Evolutionary conservation across 53 echinoderm and acorn worm species (phyloP), one percentile per base, ranked within the genome.

Genomic region (Hippasteria phrygiana): DNA sequence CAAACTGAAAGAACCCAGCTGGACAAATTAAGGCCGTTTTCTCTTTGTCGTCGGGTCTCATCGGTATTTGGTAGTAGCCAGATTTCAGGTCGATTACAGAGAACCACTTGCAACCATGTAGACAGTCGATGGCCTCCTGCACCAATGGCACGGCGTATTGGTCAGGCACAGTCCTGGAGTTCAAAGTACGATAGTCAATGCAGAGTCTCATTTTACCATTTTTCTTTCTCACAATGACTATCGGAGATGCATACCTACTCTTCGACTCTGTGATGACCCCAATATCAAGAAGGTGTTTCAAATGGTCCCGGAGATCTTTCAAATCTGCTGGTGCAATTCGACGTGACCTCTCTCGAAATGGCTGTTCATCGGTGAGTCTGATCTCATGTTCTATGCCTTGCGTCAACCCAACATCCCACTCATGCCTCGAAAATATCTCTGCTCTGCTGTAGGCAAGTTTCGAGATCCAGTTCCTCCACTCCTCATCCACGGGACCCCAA

Each of bases 291-390:
- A 92, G 63, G 59, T 87, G 59, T 40, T 90, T 83, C 20, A 94
- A 33, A 37, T 94, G 94, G 20, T 64, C 64, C 26, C 82, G 62
- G 8, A 94, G 66, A 43, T 92, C 90, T 18, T 80, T 48, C 28
- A 92, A 28, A 20, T 90, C 90, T 16, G 87, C 67, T 8, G 90
- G 83, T 8, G 92, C 28, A 26, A 94, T 75, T 32, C 90, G 54
- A 11, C 92, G 34, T n/a, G 90, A 87, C 53, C 92, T 73, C 59
- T 94, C 90, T 31, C 92, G 72, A 71, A 94, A 94, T 3, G 94
- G 91, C 9, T 62, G 55, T 14, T 91, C 54, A 71, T 94, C 86
- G 20, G 40, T 86, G 0, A 91, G 72, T 10, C 78, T 83, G 47
- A 94, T 91, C 53, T 89, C 65, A 47, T 91, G 89, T 17, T 74